These are phyloP conservation scores for Rallus limicola DNA, from an alignment of 2,113 vertebrate species.

Conservation along the genomic window DNA sequence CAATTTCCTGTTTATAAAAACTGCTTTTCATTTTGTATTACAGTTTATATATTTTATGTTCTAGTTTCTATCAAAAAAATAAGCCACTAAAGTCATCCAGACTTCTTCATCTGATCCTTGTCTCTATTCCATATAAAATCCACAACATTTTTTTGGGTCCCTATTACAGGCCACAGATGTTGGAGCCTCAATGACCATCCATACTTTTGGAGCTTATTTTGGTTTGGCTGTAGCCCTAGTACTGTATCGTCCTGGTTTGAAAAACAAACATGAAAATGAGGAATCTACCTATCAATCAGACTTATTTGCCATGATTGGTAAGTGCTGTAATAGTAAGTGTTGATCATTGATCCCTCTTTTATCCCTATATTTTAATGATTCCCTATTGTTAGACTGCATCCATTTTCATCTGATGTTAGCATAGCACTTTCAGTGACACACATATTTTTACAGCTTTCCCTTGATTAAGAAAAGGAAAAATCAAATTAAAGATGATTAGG, in stretches of 20 bases:
- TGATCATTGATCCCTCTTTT: neutral
- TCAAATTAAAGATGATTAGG: neutral
- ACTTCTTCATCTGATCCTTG: neutral
- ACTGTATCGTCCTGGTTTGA: conserved; percentile 84
- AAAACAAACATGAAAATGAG: conserved; percentile 82
- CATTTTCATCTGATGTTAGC: neutral
- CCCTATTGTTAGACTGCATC: neutral
- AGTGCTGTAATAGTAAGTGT: neutral
- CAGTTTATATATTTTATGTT: neutral
- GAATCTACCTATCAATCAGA: conserved; percentile 92
- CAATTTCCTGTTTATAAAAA: neutral
- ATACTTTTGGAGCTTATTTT: conserved; percentile 94
- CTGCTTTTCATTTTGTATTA: neutral
- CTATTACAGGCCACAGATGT: conserved; percentile 84
- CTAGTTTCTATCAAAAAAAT: neutral
- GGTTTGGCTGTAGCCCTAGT: conserved; percentile 86
- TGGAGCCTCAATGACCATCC: conserved; percentile 96
- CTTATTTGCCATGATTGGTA: conserved; percentile 96
- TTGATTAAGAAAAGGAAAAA: neutral
- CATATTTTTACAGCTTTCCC: neutral
- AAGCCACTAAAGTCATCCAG: neutral
- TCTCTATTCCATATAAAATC: neutral
- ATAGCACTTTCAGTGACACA: neutral
- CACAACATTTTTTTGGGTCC: neutral
- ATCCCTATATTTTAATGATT: neutral